Conservation (phyloP, 2,113 vertebrate genomes). For the Brachionichthys hirsutus region DNA sequence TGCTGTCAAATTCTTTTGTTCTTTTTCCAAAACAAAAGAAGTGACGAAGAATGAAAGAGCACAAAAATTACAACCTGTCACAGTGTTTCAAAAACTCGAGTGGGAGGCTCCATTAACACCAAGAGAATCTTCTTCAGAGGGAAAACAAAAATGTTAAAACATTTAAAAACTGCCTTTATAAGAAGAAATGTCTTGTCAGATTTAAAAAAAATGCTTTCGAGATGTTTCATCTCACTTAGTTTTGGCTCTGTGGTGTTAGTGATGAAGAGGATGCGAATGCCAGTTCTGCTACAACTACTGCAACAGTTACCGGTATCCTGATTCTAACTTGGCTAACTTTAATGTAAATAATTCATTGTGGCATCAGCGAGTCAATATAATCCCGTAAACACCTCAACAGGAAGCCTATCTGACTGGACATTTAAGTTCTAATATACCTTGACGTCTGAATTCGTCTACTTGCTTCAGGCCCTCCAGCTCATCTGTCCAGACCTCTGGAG, state of each 20-base stretch:
- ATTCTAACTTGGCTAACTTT: neutral
- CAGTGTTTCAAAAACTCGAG: too few species aligned
- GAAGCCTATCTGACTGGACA: neutral
- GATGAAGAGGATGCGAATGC: neutral
- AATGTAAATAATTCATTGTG: neutral
- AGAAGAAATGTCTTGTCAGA: too few species aligned
- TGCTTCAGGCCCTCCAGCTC: conserved; percentile 10
- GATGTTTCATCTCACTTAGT: too few species aligned
- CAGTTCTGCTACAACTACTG: neutral
- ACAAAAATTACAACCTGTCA: neutral
- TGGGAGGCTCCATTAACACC: too few species aligned
- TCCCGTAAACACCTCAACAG: neutral
- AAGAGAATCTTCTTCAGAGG: too few species aligned
- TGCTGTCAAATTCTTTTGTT: too few species aligned
- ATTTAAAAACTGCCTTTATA: too few species aligned
- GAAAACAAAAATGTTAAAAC: too few species aligned
- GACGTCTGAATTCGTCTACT: conserved; percentile 10
- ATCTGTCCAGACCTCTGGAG: conserved; percentile 14
- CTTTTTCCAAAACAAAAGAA: neutral
- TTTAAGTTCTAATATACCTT: conserved; percentile 17
- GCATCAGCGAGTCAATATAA: neutral
- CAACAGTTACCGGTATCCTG: neutral
- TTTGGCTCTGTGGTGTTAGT: too few species aligned
- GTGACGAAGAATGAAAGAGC: neutral
- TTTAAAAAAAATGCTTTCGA: too few species aligned